Evolutionary conservation across 2,797 vertebrate genomes (phyloP).

Genomic region (Chelmon rostratus): DNA sequence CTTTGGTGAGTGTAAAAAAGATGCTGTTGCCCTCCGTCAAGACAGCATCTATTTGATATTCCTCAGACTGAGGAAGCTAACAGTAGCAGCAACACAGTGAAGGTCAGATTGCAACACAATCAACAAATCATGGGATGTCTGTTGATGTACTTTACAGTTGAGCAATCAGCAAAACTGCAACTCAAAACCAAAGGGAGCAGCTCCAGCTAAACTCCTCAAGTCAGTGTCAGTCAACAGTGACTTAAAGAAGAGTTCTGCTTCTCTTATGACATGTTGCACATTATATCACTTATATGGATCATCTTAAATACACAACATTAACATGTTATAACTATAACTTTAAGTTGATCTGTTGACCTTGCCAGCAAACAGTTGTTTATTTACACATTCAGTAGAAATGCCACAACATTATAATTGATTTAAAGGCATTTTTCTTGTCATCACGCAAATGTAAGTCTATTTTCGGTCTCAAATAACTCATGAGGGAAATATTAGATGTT

Average conservation of each 20-base stretch:
- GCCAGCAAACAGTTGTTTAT: not conserved
- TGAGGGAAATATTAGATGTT: not conserved
- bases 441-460: not conserved
- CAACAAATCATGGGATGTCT: not conserved
- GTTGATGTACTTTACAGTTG: not conserved
- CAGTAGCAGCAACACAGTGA: not conserved
- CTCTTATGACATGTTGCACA: not conserved
- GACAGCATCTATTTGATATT: not conserved
- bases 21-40: not conserved
- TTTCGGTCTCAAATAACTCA: not conserved
- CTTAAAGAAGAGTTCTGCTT: not conserved
- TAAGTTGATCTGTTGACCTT: not conserved
- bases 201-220: not conserved
- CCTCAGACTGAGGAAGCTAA: not conserved
- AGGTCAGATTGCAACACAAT: conserved; percentile 5
- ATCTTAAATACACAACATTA: not conserved
- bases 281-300: too few relatives aligned
- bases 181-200: not conserved
- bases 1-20: not conserved
- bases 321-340: too few relatives aligned
- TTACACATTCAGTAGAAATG: not conserved
- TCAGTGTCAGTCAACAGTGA: conserved; percentile 1
- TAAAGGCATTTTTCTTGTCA: not conserved
- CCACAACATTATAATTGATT: not conserved
- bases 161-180: conserved; percentile 5